These are phyloP conservation scores for Tympanuchus pallidicinctus DNA, from an alignment of 2,113 vertebrate species.

Conservation along the genomic window DNA sequence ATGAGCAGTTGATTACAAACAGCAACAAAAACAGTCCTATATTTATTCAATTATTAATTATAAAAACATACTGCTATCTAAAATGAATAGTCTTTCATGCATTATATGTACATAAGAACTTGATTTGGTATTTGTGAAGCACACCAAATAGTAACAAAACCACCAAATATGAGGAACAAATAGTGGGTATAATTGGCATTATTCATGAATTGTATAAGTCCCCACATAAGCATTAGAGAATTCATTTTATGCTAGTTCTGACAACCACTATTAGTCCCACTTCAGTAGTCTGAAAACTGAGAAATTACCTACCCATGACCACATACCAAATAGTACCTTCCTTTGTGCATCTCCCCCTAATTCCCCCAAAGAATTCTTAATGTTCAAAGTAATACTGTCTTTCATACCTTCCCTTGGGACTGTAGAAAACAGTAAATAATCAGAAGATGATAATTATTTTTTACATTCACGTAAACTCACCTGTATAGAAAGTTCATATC, in stretches of 20 bases:
- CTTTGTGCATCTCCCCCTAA: not conserved
- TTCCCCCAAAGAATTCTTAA: not conserved
- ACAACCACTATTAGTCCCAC: not conserved
- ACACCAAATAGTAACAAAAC: not conserved
- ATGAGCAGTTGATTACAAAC: not conserved
- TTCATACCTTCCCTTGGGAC: not conserved
- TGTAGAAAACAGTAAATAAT: not conserved
- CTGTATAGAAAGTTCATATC: not conserved
- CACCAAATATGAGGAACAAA: not conserved
- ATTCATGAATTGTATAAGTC: not conserved
- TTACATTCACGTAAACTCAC: not conserved
- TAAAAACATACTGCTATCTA: not conserved
- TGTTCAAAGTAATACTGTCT: not conserved
- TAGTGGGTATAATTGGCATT: rapidly evolving
- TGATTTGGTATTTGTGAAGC: rapidly evolving
- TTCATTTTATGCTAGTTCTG: not conserved
- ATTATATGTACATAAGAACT: rapidly evolving
- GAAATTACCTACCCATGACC: not conserved
- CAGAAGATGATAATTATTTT: not conserved
- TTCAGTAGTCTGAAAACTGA: not conserved
- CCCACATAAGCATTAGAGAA: not conserved
- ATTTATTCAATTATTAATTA: not conserved
- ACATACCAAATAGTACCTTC: rapidly evolving
- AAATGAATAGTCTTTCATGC: rapidly evolving
- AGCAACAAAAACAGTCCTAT: not conserved